phyloP scores from a whole-genome alignment of 1,140 invertebrate species.

The Drosophila leontia region DNA sequence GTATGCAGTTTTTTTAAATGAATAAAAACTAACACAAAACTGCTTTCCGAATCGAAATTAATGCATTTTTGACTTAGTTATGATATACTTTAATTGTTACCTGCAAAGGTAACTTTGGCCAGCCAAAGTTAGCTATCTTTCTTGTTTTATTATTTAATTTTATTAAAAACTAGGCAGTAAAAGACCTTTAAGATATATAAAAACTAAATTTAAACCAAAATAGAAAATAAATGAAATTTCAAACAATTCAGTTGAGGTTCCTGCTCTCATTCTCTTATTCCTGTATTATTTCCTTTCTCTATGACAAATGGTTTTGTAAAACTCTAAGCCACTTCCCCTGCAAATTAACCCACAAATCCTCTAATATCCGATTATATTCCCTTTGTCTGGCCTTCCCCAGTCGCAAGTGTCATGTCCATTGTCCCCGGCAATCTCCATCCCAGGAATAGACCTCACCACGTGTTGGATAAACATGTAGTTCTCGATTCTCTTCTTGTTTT shows the following conservation, averaged over 20 bases:
- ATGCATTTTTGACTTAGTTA: too few species aligned
- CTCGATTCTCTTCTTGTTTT: slow-evolving; percentile 19
- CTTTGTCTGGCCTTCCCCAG: slow-evolving; percentile 21
- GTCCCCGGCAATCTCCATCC: slow-evolving; percentile 10
- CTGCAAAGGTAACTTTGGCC: too few species aligned
- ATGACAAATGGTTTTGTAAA: slow-evolving; percentile 10
- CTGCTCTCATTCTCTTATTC: background rate
- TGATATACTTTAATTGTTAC: too few species aligned
- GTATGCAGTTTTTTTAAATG: too few species aligned
- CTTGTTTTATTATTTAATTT: too few species aligned
- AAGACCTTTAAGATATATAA: too few species aligned
- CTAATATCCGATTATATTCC: slow-evolving; percentile 18
- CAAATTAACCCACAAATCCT: slow-evolving; percentile 40
- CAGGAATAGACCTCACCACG: slow-evolving; percentile 47
- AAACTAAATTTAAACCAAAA: background rate
- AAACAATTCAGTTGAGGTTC: background rate
- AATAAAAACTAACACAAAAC: too few species aligned
- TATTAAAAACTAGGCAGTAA: background rate
- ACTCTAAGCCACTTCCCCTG: slow-evolving; percentile 15
- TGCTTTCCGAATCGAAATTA: too few species aligned
- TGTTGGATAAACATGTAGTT: slow-evolving; percentile 60
- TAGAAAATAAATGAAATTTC: background rate
- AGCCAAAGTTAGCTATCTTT: too few species aligned
- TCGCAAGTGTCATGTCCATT: slow-evolving; percentile 58
- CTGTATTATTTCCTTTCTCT: background rate